A percentile compares a stretch with the other conserved stretches of the same genome.
phyloP scores from a whole-genome alignment of 2,888 invertebrate genomes.

The Dryocosmus kuriphilus region DNA sequence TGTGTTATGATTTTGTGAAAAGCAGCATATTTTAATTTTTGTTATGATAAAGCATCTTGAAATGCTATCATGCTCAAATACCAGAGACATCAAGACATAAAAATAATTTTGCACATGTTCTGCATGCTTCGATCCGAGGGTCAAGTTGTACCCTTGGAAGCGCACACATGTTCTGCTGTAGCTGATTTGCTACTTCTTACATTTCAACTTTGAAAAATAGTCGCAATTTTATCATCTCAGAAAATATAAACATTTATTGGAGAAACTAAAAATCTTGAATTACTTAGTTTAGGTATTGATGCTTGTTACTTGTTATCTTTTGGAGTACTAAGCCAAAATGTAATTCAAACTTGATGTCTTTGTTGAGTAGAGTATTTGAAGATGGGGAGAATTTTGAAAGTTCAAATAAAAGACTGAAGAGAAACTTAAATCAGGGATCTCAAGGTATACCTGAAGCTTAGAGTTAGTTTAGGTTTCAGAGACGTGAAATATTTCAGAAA shows the following conservation, averaged over 20 bases:
- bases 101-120: background rate
- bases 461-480: background rate
- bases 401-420: background rate
- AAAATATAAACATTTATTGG: too few species aligned
- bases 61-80: background rate
- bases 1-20: background rate
- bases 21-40: background rate
- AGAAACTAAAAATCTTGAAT: too few species aligned
- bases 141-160: too few species aligned
- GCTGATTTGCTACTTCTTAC: too few species aligned
- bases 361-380: too few species aligned
- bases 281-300: too few species aligned
- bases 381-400: background rate
- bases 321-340: too few species aligned
- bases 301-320: too few species aligned
- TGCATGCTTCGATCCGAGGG: background rate
- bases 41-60: background rate
- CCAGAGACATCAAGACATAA: background rate
- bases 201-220: too few species aligned
- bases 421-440: background rate
- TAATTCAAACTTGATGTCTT: too few species aligned
- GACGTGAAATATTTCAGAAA: constrained; percentile 30
- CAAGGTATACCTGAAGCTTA: background rate
- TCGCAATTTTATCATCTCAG: too few species aligned
- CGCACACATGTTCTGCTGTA: too few species aligned